Percentiles rank a stretch among this genome's conserved stretches.
Evolutionary conservation across 2,888 invertebrate species (phyloP).

Genomic region (Drosophila atroscutellata): DNA sequence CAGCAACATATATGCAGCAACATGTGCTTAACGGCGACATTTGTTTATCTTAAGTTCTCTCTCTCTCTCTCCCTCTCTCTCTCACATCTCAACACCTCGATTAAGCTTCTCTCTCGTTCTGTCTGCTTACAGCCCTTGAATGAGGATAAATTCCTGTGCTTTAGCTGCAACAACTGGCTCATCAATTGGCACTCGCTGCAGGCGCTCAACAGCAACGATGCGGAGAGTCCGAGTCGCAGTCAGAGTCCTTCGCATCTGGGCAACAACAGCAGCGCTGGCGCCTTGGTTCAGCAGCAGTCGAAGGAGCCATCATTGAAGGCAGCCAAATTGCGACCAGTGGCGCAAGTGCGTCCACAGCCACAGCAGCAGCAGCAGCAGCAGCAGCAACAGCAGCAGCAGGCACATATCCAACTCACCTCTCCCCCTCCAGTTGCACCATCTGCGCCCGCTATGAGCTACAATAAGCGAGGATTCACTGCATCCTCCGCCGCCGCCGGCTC

Average conservation of each 20-base stretch:
- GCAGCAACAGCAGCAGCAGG: conserved; percentile 12
- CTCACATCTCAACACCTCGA: background rate
- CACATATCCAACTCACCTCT: conserved; percentile 1
- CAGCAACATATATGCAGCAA: background rate
- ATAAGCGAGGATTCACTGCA: conserved; percentile 48
- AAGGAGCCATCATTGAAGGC: conserved; percentile 32
- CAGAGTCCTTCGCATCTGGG: conserved; percentile 81
- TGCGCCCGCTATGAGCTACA: conserved; percentile 43
- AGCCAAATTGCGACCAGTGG: conserved; percentile 58
- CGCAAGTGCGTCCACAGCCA: conserved; percentile 65
- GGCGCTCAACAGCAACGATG: conserved; percentile 83
- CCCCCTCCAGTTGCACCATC: background rate
- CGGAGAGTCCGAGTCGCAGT: conserved; percentile 79
- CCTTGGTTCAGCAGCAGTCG: conserved; percentile 68
- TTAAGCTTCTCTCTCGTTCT: background rate
- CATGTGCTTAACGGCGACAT: background rate
- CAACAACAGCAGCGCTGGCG: conserved; percentile 64
- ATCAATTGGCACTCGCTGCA: conserved; percentile 85
- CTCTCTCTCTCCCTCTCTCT: background rate
- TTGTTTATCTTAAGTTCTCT: background rate
- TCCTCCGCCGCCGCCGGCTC: conserved; percentile 20
- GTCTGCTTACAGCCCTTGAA: conserved; percentile 81
- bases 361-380: conserved; percentile 17
- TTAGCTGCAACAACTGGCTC: conserved; percentile 85
- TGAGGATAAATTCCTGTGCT: conserved; percentile 85